Evolutionary conservation across 2,888 invertebrate genomes (phyloP), one percentile per base, ranked within the genome.

Genomic region (Calliphora vomitoria): DNA sequence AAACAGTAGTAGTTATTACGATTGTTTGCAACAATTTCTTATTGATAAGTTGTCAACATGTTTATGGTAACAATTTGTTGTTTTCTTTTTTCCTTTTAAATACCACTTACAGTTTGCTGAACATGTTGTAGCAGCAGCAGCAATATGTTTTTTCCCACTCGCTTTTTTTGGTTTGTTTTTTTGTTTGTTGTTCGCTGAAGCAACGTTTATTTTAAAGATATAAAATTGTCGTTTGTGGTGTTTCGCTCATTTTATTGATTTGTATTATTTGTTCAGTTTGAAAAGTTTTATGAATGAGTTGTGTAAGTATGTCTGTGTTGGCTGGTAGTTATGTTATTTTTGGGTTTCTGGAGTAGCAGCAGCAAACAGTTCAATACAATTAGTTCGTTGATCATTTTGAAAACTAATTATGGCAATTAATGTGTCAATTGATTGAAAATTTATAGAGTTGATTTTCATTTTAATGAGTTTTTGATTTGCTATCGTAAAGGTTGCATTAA

Each of bases 341-440:
- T 50, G n/a, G 38, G 20, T 25, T 38, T 76, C n/a, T 79, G 58
- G 62, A 44, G 74, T n/a, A 53, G 62, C 44, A 13, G 13, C 25
- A n/a, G 60, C 60, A 60, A 15, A 8, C 18, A 20, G 20, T 41
- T 18, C 47, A 38, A 41, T 47, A 58, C 78, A 84, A 84, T 84
- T 85, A 64, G 81, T 72, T 47, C 50, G 72, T 68, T 75, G 85
- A 60, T 75, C 68, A 80, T 66, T 82, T 82, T 44, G 66, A 75
- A 72, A 84, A 87, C 87, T 87, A 87, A 87, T 87, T 85, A 87
- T 87, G 85, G 85, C 87, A 87, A 87, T 87, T 87, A 87, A 87
- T 75, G 85, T 87, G 87, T 87, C 87, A 87, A 74, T 87, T 85
- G 85, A 85, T 85, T 82, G 85, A 79, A 79, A 87, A 87, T 87